Conservation (phyloP, 1,140 invertebrate genomes). For the Drosophila sechellia region DNA sequence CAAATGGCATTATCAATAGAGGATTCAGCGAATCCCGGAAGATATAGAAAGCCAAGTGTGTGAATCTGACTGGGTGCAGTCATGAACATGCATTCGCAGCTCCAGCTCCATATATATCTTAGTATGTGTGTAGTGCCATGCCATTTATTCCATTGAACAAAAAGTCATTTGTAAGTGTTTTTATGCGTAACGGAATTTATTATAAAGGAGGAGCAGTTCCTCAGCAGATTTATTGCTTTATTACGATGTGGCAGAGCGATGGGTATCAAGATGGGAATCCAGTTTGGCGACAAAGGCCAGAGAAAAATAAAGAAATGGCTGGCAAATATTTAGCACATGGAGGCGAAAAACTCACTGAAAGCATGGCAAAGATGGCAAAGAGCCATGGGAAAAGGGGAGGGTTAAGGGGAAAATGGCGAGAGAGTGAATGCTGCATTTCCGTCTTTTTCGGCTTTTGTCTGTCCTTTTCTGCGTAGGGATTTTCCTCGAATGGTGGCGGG, state of each 20-base stretch:
- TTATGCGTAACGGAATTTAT: constrained; percentile 54
- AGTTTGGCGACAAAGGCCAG: constrained; percentile 47
- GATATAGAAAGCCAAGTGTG: constrained; percentile 12
- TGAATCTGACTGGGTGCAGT: constrained; percentile 24
- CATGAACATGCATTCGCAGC: constrained; percentile 19
- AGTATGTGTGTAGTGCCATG: constrained; percentile 21
- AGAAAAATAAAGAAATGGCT: constrained; percentile 59
- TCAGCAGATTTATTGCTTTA: constrained; percentile 66
- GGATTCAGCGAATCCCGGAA: constrained; percentile 27
- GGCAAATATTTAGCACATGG: constrained; percentile 55
- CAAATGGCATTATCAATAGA: constrained; percentile 43
- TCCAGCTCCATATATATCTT: neutral
- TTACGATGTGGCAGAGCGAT: constrained; percentile 49
- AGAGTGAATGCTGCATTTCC: constrained; percentile 73
- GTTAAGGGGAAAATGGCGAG: constrained; percentile 22
- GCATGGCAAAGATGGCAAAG: neutral
- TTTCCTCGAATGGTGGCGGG: constrained; percentile 1
- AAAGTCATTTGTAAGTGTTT: constrained; percentile 60
- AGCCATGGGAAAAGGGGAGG: neutral
- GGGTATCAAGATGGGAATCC: constrained; percentile 41
- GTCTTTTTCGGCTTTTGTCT: constrained; percentile 60
- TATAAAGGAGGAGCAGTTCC: constrained; percentile 49
- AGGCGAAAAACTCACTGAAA: constrained; percentile 33
- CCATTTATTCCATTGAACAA: constrained; percentile 56
- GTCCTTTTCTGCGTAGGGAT: constrained; percentile 36